Evolutionary conservation across 2,888 invertebrate species (phyloP).

Genomic region (Drosophila falleni): DNA sequence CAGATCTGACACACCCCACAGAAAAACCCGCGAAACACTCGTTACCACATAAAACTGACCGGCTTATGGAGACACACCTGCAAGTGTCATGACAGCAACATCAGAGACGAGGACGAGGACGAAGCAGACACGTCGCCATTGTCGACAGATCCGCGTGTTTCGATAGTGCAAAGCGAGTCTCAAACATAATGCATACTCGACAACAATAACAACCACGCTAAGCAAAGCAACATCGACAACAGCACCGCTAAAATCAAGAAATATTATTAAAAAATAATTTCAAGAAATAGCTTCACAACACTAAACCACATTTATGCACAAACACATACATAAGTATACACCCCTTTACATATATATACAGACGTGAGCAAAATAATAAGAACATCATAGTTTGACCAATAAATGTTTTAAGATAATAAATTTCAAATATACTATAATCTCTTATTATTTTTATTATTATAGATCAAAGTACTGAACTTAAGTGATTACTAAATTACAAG

Average conservation of each 20-base stretch:
- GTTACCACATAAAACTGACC: not conserved
- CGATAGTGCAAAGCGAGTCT: conserved; percentile 80
- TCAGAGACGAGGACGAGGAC: conserved; percentile 3
- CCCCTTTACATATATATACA: not conserved
- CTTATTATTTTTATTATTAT: not conserved
- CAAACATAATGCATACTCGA: conserved; percentile 29
- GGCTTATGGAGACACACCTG: conserved; percentile 50
- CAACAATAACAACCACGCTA: conserved; percentile 15
- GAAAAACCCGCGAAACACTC: not conserved
- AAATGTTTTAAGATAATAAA: not conserved
- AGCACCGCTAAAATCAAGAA: conserved; percentile 22
- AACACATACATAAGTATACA: not conserved
- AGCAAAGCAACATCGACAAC: conserved; percentile 22
- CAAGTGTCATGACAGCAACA: conserved; percentile 55
- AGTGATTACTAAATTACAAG: too few species aligned
- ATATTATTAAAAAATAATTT: conserved; percentile 69
- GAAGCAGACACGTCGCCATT: conserved; percentile 38
- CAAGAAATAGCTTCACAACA: conserved; percentile 69
- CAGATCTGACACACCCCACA: conserved; percentile 43
- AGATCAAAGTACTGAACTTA: too few species aligned
- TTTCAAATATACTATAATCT: not conserved
- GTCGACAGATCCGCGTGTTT: conserved; percentile 62
- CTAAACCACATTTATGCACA: conserved; percentile 6
- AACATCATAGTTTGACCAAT: not conserved
- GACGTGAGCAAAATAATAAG: not conserved